phyloP scores from a whole-genome alignment of 2,797 vertebrate species.

The Notolabrus celidotus region DNA sequence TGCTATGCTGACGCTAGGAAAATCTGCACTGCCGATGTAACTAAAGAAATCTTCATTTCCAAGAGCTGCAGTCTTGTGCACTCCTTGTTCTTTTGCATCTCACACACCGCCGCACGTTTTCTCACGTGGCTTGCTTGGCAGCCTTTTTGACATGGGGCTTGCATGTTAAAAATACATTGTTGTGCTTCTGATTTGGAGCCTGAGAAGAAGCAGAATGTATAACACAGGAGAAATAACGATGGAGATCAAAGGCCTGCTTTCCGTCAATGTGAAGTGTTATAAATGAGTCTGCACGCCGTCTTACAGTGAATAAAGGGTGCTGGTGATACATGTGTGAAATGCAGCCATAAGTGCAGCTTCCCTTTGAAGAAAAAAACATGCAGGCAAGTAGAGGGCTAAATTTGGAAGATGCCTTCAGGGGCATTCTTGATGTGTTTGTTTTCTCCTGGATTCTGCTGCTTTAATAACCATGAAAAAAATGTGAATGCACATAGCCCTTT shows the following conservation, averaged over 20 bases:
- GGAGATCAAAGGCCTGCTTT: conserved; percentile 67
- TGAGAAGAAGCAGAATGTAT: conserved; percentile 40
- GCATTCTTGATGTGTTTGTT: conserved; percentile 74
- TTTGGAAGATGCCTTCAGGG: conserved; percentile 75
- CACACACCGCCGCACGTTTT: conserved; percentile 31
- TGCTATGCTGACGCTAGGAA: conserved; percentile 83
- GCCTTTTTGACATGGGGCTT: conserved; percentile 33
- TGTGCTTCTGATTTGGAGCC: conserved; percentile 36
- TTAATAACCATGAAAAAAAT: conserved; percentile 51
- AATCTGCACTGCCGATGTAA: conserved; percentile 80
- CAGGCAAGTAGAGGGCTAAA: conserved; percentile 74
- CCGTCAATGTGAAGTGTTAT: conserved; percentile 51
- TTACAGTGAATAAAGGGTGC: conserved; percentile 55
- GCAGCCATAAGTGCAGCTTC: conserved; percentile 66
- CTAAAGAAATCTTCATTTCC: conserved; percentile 79
- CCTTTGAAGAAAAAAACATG: conserved; percentile 79
- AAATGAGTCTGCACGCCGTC: conserved; percentile 42
- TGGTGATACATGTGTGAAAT: conserved; percentile 70
- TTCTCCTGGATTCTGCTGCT: conserved; percentile 52
- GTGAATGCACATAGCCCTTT: conserved; percentile 26
- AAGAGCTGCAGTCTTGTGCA: conserved; percentile 63
- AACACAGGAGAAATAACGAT: conserved; percentile 51
- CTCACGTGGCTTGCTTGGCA: conserved; percentile 15
- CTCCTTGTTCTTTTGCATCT: conserved; percentile 48
- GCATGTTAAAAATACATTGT: conserved; percentile 44